Conservation (phyloP, 1,140 invertebrate genomes). For the Neotoxoptera formosana region DNA sequence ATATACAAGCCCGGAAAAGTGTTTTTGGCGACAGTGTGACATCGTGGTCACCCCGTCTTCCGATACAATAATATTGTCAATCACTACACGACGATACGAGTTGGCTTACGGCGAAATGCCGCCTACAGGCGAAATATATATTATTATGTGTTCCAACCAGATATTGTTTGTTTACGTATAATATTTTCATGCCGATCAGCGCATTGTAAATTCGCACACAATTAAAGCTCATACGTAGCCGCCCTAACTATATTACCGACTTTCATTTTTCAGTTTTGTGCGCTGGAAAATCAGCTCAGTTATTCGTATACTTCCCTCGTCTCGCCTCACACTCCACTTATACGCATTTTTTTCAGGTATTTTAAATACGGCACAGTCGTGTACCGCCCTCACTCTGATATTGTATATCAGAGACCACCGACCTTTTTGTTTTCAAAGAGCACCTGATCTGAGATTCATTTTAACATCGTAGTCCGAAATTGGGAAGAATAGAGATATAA, state of each 20-base stretch:
- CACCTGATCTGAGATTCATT: too few relatives aligned
- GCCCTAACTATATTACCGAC: too few relatives aligned
- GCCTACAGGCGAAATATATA: background rate
- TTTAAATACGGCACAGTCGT: too few relatives aligned
- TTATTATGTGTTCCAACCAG: background rate
- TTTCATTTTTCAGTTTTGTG: too few relatives aligned
- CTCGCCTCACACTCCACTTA: background rate
- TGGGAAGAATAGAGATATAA: background rate
- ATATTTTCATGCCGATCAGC: background rate
- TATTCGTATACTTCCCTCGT: too few relatives aligned
- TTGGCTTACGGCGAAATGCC: background rate
- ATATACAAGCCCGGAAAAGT: background rate
- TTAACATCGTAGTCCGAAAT: background rate
- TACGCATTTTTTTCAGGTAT: background rate
- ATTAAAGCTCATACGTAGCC: background rate
- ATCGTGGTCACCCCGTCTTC: background rate
- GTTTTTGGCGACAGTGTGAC: background rate
- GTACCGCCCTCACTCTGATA: too few relatives aligned
- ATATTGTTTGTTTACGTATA: background rate
- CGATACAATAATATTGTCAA: background rate
- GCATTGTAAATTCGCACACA: background rate
- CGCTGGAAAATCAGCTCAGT: too few relatives aligned
- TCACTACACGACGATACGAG: background rate
- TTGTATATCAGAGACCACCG: too few relatives aligned
- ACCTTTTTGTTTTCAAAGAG: too few relatives aligned